These are phyloP conservation scores for Sceloporus undulatus DNA, from an alignment of 2,113 vertebrate genomes.

Conservation along the genomic window DNA sequence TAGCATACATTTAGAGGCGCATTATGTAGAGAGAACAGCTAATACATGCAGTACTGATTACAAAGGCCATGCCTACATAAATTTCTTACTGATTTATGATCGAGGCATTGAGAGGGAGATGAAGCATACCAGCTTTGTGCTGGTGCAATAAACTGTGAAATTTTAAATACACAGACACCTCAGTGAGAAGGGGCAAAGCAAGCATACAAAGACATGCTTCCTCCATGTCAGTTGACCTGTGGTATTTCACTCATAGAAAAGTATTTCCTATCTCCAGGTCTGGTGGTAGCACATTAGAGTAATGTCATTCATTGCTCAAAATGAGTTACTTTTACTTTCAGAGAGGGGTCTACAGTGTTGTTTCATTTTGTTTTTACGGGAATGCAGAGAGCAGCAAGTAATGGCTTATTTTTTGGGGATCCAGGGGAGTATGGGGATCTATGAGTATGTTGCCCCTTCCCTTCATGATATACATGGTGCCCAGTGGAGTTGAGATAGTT, in stretches of 20 bases:
- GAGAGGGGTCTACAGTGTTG: too few relatives aligned
- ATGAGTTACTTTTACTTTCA: too few relatives aligned
- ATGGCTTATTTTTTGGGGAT: too few relatives aligned
- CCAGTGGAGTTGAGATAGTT: too few relatives aligned
- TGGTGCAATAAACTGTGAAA: slow-evolving; percentile 60
- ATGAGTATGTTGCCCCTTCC: too few relatives aligned
- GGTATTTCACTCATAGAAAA: neutral
- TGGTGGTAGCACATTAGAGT: too few relatives aligned
- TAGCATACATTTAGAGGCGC: slow-evolving; percentile 64
- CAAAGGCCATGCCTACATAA: slow-evolving; percentile 74
- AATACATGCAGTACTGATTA: slow-evolving; percentile 71
- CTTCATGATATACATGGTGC: neutral
- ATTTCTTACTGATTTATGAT: slow-evolving; percentile 76
- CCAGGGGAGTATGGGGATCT: too few relatives aligned
- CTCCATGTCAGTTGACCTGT: neutral
- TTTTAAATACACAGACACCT: neutral
- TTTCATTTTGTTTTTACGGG: too few relatives aligned
- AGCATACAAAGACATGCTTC: neutral
- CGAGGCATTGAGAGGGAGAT: slow-evolving; percentile 63
- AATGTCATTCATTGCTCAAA: too few relatives aligned
- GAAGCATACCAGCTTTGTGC: slow-evolving; percentile 69
- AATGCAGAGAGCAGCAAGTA: too few relatives aligned
- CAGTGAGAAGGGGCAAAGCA: neutral
- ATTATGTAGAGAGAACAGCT: slow-evolving; percentile 68
- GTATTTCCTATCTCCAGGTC: too few relatives aligned